Conservation (phyloP, 2,113 vertebrate genomes). For the Ptilorrhoa leucosticta region DNA sequence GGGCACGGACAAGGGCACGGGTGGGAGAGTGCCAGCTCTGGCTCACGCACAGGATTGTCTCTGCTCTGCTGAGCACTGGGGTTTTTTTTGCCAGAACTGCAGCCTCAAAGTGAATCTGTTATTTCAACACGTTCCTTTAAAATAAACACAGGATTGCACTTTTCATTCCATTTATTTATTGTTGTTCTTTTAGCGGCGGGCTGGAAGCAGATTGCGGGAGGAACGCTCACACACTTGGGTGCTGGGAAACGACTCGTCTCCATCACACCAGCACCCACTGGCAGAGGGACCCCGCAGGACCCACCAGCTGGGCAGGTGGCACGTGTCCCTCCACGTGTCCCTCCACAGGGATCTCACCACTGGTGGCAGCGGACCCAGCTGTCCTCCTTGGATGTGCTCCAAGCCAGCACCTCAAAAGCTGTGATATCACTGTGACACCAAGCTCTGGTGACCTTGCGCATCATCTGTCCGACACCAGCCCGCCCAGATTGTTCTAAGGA, state of each 20-base stretch:
- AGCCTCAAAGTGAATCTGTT: conserved; percentile 32
- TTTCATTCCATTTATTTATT: conserved; percentile 34
- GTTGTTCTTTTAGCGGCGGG: background rate
- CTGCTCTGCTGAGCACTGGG: background rate
- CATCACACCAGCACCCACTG: background rate
- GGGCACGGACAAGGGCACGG: accelerated
- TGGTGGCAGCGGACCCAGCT: background rate
- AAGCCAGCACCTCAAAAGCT: accelerated
- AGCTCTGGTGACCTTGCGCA: background rate
- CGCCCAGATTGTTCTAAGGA: background rate
- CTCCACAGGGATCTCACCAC: background rate
- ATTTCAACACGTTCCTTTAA: conserved; percentile 29
- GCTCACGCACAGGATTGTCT: background rate
- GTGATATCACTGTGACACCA: accelerated
- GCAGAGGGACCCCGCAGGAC: background rate
- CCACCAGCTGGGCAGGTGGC: background rate
- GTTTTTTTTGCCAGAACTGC: conserved; percentile 10
- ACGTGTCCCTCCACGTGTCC: accelerated
- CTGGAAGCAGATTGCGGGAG: background rate
- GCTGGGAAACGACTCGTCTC: background rate
- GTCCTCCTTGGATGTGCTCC: background rate
- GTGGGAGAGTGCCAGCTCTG: background rate
- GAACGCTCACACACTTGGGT: background rate
- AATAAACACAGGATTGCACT: conserved; percentile 23
- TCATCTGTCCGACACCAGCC: background rate